Base-by-base conservation (phyloP, 1,140 invertebrate species). In the Habropoda laboriosa region DNA sequence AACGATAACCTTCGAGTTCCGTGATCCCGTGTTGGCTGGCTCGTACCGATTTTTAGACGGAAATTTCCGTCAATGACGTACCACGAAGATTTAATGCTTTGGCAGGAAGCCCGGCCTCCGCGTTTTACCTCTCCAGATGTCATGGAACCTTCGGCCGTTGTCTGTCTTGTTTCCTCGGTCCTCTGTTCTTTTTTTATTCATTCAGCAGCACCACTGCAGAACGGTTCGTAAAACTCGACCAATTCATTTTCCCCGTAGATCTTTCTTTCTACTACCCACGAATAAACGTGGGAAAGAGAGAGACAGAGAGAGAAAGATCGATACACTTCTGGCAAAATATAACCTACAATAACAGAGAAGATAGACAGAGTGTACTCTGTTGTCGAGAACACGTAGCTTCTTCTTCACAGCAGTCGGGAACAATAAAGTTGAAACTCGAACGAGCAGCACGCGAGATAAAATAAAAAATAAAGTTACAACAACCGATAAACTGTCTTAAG, bases 401-500 rank as follows among this genome's bases (percentile, higher is more conserved):
- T 7, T 10, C 61, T 45, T 27, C 3, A n/a, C n/a, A n/a, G n/a
- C n/a, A n/a, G n/a, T 63, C 6, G 35, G 6, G 3, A 30, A 42
- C 1, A 8, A 18, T 18, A 8, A 40, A 42, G 10, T 18, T 6
- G 1, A 38, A 7, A n/a, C 12, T 38, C 12, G n/a, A 24, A 45
- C 24, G 51, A 55, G 13, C 5, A 58, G 16, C 3, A 24, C 38
- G 27, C 8, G 57, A 21, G 27, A 27, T 3, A 61, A 47, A 45
- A 32, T 24, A 18, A 49, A 24, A 38, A 57, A 27, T 21, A 16
- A 47, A 24, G 10, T 35, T 13, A 49, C 42, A 60, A 38, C 42
- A 38, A 0, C 13, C 47, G 49, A 76, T 53, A 89, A n/a, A 88
- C 88, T 88, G 87, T 89, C 80, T 58, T 82, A 89, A 89, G 87